Conservation (phyloP, 2,797 vertebrate genomes). For the Galaxias olidus region DNA sequence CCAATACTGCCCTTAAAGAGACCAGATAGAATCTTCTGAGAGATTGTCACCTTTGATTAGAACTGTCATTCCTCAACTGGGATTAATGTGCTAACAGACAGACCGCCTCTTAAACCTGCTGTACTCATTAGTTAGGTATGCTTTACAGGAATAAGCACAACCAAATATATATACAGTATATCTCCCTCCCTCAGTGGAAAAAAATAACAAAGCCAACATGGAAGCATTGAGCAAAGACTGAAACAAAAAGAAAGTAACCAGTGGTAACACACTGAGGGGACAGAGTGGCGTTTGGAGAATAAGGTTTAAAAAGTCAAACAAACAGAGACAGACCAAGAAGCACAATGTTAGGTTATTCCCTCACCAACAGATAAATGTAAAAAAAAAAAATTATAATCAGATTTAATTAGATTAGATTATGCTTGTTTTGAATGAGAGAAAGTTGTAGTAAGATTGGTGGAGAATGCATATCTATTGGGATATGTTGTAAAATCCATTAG, state of each 20-base stretch:
- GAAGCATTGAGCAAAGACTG: slow-evolving; percentile 4
- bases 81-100: slow-evolving; percentile 53
- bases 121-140: background rate
- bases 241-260: slow-evolving; percentile 30
- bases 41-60: slow-evolving; percentile 63
- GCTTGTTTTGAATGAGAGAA: too few species aligned
- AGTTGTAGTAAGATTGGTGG: too few species aligned
- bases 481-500: slow-evolving; percentile 26
- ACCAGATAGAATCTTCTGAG: slow-evolving; percentile 59
- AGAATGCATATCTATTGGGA: slow-evolving; percentile 21
- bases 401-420: too few species aligned
- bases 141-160: background rate
- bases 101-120: slow-evolving; percentile 46
- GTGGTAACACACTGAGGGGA: slow-evolving; percentile 37
- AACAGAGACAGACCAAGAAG: slow-evolving; percentile 40
- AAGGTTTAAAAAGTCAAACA: slow-evolving; percentile 35
- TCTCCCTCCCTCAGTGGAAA: background rate
- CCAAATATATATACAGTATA: background rate
- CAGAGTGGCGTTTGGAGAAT: slow-evolving; percentile 22
- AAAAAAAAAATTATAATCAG: slow-evolving; percentile 1
- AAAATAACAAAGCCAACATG: background rate
- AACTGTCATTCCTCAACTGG: slow-evolving; percentile 50
- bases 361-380: slow-evolving; percentile 9
- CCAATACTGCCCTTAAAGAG: slow-evolving; percentile 20
- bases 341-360: slow-evolving; percentile 25